Base-by-base conservation (phyloP, 2,888 invertebrate species). In the Craniophora ligustri region DNA sequence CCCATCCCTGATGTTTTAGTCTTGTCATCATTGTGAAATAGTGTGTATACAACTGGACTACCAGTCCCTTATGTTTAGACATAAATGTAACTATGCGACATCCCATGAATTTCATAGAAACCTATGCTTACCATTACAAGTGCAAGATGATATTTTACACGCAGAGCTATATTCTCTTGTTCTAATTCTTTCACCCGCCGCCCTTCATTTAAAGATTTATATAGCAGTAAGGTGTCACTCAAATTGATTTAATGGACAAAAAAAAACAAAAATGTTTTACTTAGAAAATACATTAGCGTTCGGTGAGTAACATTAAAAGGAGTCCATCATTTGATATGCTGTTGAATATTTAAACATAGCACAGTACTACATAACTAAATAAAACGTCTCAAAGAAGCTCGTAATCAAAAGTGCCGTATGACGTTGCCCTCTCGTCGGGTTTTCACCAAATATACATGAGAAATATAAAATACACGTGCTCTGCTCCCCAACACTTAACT, bases 401-500 rank as follows among this genome's bases (percentile, higher is more conserved):
- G 32, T n/a, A 39, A 14, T 15, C 13, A 21, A 30, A 8, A 57
- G 42, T 38, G 18, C 38, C 1, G 6, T 10, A 7, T 38, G 40
- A 28, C 16, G 15, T 44, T 26, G 30, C 41, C 39, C 47, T 56
- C 46, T 31, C 21, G 36, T 26, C 36, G 28, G 28, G 30, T 35
- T 58, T 48, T 57, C 21, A 40, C 42, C 32, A 44, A 39, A 44
- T 65, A 30, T 34, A 50, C 40, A 40, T 49, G 30, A 16, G 15
- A 42, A 53, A 47, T 35, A 50, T 47, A 57, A 66, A 66, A 50
- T 46, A 21, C 30, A 61, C 38, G 44, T 45, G 46, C 15, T 48
- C 14, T 42, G 5, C 30, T 14, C n/a, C 38, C 5, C 15, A 13
- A 57, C 28, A 42, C 38, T 40, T 36, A 7, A 56, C 40, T 49